Percentiles rank a stretch among this genome's conserved stretches.
Evolutionary conservation across 2,888 invertebrate species (phyloP).

Genomic region (Pomacea canaliculata): DNA sequence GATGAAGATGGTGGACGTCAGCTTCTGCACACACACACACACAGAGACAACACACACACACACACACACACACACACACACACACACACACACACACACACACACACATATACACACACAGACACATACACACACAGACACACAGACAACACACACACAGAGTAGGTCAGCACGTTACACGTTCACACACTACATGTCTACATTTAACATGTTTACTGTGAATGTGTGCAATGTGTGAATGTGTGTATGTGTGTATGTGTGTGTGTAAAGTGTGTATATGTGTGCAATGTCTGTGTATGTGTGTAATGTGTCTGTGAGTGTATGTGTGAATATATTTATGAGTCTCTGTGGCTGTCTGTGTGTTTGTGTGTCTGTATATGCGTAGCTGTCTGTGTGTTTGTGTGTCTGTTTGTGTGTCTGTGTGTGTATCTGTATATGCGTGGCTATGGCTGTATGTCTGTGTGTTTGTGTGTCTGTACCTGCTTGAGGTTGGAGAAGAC

Average conservation of each 20-base stretch:
- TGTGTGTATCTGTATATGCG: slow-evolving; percentile 7
- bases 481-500: slow-evolving; percentile 56
- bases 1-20: slow-evolving; percentile 46
- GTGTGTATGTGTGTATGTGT: too few relatives aligned
- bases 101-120: background rate
- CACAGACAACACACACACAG: too few relatives aligned
- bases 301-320: too few relatives aligned
- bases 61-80: slow-evolving; percentile 16
- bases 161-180: too few relatives aligned
- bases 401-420: background rate
- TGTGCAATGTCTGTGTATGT: too few relatives aligned
- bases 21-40: slow-evolving; percentile 28
- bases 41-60: slow-evolving; percentile 4
- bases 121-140: too few relatives aligned
- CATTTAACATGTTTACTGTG: too few relatives aligned
- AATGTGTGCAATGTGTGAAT: too few relatives aligned
- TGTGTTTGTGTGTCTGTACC: slow-evolving; percentile 16
- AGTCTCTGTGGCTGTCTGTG: too few relatives aligned
- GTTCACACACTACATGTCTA: too few relatives aligned
- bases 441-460: background rate
- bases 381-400: background rate
- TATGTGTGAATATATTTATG: too few relatives aligned
- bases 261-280: too few relatives aligned
- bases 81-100: background rate
- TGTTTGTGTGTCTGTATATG: background rate